Evolutionary conservation across 2,888 invertebrate genomes (phyloP), one percentile per base, ranked within the genome.

Genomic region (Nomada fucata): DNA sequence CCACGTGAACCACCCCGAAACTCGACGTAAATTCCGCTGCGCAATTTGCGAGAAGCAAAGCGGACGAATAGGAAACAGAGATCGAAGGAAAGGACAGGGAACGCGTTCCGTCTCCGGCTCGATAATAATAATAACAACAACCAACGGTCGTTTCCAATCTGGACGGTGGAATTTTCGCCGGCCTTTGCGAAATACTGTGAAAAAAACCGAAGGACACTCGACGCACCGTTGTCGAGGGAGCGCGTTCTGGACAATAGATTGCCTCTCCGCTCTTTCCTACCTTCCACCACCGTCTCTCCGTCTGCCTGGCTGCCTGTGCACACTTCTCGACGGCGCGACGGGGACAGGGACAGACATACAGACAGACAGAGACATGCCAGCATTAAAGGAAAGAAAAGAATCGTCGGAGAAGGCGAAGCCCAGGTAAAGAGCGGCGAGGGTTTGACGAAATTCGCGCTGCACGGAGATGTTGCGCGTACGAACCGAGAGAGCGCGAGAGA

Each of bases 201-300:
- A 75, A 76, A 79, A 78, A 77, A 74, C 71, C 75, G 79, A 75
- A 74, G 76, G 79, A 84, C 76, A 76, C 79, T 82, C 71, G 76
- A 74, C 76, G 50, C 74, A 60, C 60, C 57, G 55, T 7, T 26
- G 11, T 26, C n/a, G 44, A 36, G 36, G 36, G 36, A 36, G 36
- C 7, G 57, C 55, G 20, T 29, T 29, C 59, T 18, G 70, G 68
- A 83, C 83, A 83, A 83, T 82, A 75, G 80, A 36, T 69, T 64
- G 57, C 60, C 68, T 42, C 68, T 42, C 69, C 52, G 13, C 50
- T 26, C 70, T 65, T 76, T 76, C 79, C 53, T 79, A 15, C 20
- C 11, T 7, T 50, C 64, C 55, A 23, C 44, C 53, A 36, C 26
- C 57, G 50, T 61, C 59, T n/a, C 4, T n/a, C 47, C 42, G 20